Percentiles rank a stretch among this genome's conserved stretches.
Evolutionary conservation across 2,888 invertebrate genomes (phyloP).

Genomic region (Athripsodes cinereus): DNA sequence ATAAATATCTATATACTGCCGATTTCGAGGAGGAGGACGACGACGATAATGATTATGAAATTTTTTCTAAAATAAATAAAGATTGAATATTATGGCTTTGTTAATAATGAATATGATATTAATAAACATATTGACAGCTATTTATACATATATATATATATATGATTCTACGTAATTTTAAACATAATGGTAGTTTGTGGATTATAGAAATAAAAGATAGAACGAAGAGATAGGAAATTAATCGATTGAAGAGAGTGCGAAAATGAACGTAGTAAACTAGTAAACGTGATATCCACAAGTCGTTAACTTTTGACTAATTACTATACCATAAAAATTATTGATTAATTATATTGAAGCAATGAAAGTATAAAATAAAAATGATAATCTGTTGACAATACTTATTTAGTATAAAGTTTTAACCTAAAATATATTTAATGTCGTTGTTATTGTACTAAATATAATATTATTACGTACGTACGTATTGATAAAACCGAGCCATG

Average conservation of each 20-base stretch:
- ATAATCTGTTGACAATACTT: conserved; percentile 24
- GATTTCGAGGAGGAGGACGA: not conserved
- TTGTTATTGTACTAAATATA: conserved; percentile 15
- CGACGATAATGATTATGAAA: no score
- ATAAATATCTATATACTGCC: not conserved
- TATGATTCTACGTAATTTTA: no score
- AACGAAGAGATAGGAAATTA: no score
- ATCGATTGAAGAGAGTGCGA: not conserved
- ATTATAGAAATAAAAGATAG: no score
- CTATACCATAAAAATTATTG: no score
- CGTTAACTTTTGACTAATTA: not conserved
- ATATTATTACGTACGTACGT: conserved; percentile 13
- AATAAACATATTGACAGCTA: no score
- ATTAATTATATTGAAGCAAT: conserved; percentile 12
- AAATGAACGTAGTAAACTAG: no score
- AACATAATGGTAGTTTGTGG: no score
- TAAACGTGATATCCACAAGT: not conserved
- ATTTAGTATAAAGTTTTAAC: conserved; percentile 16
- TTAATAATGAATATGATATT: no score
- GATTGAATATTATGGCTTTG: not conserved
- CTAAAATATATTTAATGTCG: not conserved
- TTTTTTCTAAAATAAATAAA: not conserved
- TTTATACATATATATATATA: no score
- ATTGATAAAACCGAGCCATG: conserved; percentile 20
- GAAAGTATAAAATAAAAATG: conserved; percentile 15